Evolutionary conservation across 1,140 invertebrate genomes (phyloP).

Genomic region (Euborellia annulipes): DNA sequence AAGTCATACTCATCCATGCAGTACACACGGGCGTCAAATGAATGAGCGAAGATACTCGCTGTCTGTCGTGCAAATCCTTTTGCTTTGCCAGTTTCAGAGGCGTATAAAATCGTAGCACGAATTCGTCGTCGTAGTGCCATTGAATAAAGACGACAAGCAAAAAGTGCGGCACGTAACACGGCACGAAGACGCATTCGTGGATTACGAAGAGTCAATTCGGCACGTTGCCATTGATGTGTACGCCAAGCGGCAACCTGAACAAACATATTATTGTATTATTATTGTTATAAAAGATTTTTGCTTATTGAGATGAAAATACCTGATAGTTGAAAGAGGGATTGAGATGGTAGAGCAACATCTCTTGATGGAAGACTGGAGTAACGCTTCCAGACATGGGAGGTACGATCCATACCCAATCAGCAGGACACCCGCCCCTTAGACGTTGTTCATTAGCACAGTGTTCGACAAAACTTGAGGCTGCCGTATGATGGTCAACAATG

Average conservation of each 20-base stretch:
- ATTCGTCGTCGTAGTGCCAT: constrained; percentile 16
- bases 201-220: too few species aligned
- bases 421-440: constrained; percentile 77
- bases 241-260: too few species aligned
- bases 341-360: constrained; percentile 82
- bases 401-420: constrained; percentile 94
- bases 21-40: constrained; percentile 21
- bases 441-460: constrained; percentile 83
- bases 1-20: constrained; percentile 25
- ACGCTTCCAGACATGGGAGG: constrained; percentile 74
- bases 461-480: constrained; percentile 89
- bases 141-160: background rate
- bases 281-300: too few species aligned
- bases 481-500: constrained; percentile 90
- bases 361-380: constrained; percentile 87
- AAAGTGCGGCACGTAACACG: too few species aligned
- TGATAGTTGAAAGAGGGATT: constrained; percentile 86
- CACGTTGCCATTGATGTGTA: too few species aligned
- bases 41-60: constrained; percentile 18
- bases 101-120: constrained; percentile 23
- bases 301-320: constrained; percentile 30
- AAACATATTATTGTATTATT: too few species aligned
- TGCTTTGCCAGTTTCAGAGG: constrained; percentile 26
- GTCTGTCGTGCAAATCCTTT: constrained; percentile 22
- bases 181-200: too few species aligned